Base-by-base conservation (phyloP, 2,113 vertebrate genomes). In the Collichthys lucidus region DNA sequence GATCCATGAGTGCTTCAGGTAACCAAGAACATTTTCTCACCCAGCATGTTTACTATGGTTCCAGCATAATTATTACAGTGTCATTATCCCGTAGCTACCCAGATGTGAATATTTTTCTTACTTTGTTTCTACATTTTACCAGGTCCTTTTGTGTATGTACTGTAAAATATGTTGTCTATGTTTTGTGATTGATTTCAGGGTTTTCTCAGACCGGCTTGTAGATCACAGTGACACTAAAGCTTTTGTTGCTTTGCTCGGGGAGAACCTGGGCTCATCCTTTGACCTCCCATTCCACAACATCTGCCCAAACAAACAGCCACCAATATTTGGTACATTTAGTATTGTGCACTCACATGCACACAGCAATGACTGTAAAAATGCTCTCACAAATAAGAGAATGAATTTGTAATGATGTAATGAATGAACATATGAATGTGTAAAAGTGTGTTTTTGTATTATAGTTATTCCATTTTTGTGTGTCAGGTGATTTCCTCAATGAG, bases 1-100 rank as follows among this genome's bases (percentile, higher is more conserved):
- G 97, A 95, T 97, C 26, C 97, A 98, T 4, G 97, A 98, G 77
- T 97, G 97, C 84, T 97, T 97, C 93, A 96, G 97, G 97, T 98
- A 85, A 19, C 8, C 1, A 5, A 12, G 40, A 35, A 35, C 35
- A 35, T 35, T 35, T 35, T 35, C 8, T 35, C 35, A 35, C 35
- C 31, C 31, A 35, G 31, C 5, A 35, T 35, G 31, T 55, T 75
- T 20, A 35, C 31, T 15, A 10, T 16, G 31, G 14, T 52, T 67
- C 15, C 5, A 55, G 8, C 8, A 20, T 55, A 19, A 52, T 57
- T 11, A 19, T 53, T 19, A 31, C 46, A 47, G 11, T 49, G n/a
- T 49, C 5, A 22, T 73, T 0, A 24, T 57, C 4, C 17, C 0
- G 0, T 24, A 15, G 31, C n/a, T 42, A 35, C 1, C 35, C 35